phyloP scores from a whole-genome alignment of 2,113 vertebrate species.

The Actenoides lindsayi region DNA sequence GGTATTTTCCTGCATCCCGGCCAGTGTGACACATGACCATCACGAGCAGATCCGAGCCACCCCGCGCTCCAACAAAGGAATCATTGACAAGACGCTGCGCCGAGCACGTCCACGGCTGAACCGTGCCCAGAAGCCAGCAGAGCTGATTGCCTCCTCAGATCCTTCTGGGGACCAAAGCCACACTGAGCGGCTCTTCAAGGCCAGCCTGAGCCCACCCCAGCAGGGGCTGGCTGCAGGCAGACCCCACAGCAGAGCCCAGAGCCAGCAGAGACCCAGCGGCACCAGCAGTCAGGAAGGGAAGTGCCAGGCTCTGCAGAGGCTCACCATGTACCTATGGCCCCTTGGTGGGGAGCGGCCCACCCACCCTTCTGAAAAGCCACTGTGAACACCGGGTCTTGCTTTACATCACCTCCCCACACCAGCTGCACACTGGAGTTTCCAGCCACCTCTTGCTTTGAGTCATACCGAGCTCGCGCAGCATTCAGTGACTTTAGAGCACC shows the following conservation, averaged over 20 bases:
- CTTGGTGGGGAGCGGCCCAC: neutral
- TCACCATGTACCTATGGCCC: accelerated
- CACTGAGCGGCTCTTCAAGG: accelerated
- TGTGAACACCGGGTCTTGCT: neutral
- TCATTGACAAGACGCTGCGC: conserved; percentile 40
- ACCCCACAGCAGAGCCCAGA: accelerated
- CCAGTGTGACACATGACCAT: conserved; percentile 29
- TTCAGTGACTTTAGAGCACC: neutral
- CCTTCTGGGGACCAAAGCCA: accelerated
- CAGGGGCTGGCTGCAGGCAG: neutral
- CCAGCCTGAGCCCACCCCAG: accelerated
- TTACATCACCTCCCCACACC: neutral
- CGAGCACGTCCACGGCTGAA: neutral
- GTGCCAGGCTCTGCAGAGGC: neutral
- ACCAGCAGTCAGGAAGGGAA: accelerated
- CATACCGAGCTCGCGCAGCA: neutral
- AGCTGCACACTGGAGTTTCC: neutral
- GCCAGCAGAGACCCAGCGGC: neutral
- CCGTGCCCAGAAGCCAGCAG: neutral
- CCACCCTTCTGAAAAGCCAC: neutral
- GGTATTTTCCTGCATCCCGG: neutral
- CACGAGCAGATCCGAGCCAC: conserved; percentile 24
- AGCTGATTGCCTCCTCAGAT: neutral
- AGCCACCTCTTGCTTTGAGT: neutral
- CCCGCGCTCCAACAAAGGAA: conserved; percentile 4